phyloP scores from a whole-genome alignment of 2,888 invertebrate species.

The Elmis aenea region DNA sequence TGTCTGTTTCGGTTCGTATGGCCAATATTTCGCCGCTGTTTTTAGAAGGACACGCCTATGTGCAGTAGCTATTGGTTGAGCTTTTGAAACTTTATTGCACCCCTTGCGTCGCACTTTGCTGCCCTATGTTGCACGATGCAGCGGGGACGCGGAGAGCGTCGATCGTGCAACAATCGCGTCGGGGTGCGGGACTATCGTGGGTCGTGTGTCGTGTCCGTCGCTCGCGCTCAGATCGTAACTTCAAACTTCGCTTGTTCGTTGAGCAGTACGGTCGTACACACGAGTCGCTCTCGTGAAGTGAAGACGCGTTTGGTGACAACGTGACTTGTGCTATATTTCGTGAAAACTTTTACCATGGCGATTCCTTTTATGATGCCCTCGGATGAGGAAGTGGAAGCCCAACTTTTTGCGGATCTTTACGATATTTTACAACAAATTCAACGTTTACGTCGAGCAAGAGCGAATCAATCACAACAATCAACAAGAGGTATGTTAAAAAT shows the following conservation, averaged over 20 bases:
- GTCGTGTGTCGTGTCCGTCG: constrained; percentile 11
- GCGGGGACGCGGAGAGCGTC: constrained; percentile 26
- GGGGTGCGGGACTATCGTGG: constrained; percentile 13
- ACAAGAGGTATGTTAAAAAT: constrained; percentile 24
- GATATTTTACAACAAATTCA: constrained; percentile 28
- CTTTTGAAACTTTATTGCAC: constrained; percentile 24
- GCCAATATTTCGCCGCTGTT: constrained; percentile 42
- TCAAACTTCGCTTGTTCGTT: constrained; percentile 31
- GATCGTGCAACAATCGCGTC: constrained; percentile 3
- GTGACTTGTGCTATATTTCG: constrained; percentile 15
- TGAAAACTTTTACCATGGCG: constrained; percentile 35
- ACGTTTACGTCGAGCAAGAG: constrained; percentile 17
- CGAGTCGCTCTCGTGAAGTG: constrained; percentile 7
- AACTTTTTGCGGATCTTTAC: constrained; percentile 27
- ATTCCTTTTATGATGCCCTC: constrained; percentile 43
- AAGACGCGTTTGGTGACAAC: constrained; percentile 8
- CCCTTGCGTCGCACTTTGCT: constrained; percentile 21
- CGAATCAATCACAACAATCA: constrained; percentile 8
- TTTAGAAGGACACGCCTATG: constrained; percentile 40
- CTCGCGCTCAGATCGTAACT: constrained; percentile 16
- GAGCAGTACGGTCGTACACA: constrained; percentile 30
- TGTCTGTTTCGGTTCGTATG: constrained; percentile 27
- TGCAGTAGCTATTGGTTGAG: constrained; percentile 33
- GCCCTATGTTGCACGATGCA: constrained; percentile 20
- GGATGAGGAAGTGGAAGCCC: constrained; percentile 33